A percentile compares a stretch with the other conserved stretches of the same genome.
These are phyloP conservation scores for Sigmodon hispidus DNA, from an alignment of 2,113 vertebrate species.

Conservation along the genomic window DNA sequence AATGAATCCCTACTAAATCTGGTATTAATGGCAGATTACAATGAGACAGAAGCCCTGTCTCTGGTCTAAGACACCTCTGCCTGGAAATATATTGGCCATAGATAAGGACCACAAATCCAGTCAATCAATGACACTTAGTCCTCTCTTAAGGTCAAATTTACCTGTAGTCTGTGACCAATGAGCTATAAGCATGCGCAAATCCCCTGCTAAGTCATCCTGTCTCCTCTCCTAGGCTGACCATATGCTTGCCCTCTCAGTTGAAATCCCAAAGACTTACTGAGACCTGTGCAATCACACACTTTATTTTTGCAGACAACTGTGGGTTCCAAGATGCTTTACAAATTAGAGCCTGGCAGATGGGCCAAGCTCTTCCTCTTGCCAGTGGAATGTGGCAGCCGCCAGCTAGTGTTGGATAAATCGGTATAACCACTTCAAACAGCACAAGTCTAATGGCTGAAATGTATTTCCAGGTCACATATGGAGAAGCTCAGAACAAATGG, in stretches of 20 bases:
- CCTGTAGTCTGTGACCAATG: neutral
- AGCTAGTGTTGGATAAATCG: slow-evolving; percentile 1
- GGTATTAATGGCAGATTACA: neutral
- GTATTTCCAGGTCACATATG: neutral
- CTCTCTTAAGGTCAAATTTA: neutral
- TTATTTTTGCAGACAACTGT: slow-evolving; percentile 29
- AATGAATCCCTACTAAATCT: neutral
- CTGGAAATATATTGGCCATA: neutral
- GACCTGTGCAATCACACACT: neutral
- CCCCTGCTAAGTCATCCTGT: neutral
- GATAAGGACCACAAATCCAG: neutral
- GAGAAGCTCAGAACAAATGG: neutral
- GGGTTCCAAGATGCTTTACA: slow-evolving; percentile 42
- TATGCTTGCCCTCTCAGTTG: neutral
- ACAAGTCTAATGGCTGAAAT: neutral
- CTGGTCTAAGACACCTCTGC: neutral
- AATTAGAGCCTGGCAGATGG: slow-evolving; percentile 5
- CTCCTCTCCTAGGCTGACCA: neutral
- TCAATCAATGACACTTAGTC: neutral
- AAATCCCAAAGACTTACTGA: neutral
- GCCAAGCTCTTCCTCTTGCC: neutral
- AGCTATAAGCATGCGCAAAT: neutral
- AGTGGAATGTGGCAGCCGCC: neutral
- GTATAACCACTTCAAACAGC: neutral
- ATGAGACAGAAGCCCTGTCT: neutral